phyloP scores from a whole-genome alignment of 2,888 invertebrate species.

The Stenchaetothrips biformis region DNA sequence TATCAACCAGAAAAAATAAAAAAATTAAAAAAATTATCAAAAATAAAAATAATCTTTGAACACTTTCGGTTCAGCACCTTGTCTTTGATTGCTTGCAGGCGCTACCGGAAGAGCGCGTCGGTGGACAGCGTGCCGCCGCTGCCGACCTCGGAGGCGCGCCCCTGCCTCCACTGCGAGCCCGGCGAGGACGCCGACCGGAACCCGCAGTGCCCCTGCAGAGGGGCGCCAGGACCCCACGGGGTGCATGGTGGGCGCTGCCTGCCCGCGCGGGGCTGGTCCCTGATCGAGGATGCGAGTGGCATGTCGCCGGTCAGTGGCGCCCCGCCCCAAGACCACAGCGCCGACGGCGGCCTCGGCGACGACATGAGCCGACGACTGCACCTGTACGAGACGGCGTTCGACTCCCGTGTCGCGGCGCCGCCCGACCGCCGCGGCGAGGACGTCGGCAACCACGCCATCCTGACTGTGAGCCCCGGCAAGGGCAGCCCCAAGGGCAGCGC shows the following conservation, averaged over 20 bases:
- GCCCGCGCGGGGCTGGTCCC: conserved; percentile 5
- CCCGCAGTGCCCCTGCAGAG: no score
- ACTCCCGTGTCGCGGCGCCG: conserved; percentile 54
- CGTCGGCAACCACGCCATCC: conserved; percentile 61
- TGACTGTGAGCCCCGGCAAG: conserved; percentile 26
- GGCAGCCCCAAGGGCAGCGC: conserved; percentile 30
- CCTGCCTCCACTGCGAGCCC: conserved; percentile 47
- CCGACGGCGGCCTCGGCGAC: conserved; percentile 27
- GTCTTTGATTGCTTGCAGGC: neutral
- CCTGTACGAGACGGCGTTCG: conserved; percentile 31
- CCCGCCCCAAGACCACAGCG: conserved; percentile 64
- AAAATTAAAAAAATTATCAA: no score
- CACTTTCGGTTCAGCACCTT: neutral
- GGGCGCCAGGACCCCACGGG: neutral
- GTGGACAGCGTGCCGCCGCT: neutral
- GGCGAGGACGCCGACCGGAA: no score
- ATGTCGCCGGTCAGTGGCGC: conserved; percentile 2
- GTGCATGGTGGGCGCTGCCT: neutral
- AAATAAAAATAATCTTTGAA: no score
- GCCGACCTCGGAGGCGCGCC: conserved; percentile 39
- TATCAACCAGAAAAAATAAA: no score
- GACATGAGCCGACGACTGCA: conserved; percentile 26
- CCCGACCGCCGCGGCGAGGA: conserved; percentile 72
- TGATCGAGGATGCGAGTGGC: conserved; percentile 1
- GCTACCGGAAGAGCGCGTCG: conserved; percentile 17